Conservation (phyloP, 2,113 vertebrate genomes). For the Oenanthe melanoleuca region DNA sequence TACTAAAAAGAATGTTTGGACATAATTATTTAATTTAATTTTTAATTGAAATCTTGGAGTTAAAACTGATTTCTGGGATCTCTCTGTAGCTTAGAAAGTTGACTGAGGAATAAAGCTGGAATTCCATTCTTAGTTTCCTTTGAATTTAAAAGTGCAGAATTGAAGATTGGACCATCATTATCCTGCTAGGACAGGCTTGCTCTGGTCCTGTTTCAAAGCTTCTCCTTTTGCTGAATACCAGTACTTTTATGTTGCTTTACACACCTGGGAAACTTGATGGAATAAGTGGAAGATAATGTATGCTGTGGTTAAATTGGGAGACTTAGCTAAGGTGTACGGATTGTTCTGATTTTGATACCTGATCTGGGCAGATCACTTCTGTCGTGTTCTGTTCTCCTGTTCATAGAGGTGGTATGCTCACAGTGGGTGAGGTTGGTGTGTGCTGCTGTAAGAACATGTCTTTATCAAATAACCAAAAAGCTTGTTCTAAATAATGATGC, state of each 20-base stretch:
- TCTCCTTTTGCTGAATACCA: not conserved
- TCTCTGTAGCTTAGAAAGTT: not conserved
- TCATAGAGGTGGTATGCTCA: not conserved
- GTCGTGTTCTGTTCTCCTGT: not conserved
- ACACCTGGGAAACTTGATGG: not conserved
- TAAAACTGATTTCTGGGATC: not conserved
- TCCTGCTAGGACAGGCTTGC: not conserved
- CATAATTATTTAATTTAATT: not conserved
- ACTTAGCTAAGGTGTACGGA: not conserved
- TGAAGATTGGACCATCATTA: not conserved
- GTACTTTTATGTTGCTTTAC: not conserved
- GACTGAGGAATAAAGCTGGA: not conserved
- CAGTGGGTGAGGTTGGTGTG: not conserved
- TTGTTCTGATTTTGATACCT: not conserved
- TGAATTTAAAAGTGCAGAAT: not conserved
- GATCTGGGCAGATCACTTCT: not conserved
- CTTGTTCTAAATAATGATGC: not conserved
- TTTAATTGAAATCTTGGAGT: not conserved
- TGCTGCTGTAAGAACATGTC: not conserved
- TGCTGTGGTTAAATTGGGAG: not conserved
- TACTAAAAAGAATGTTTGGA: not conserved
- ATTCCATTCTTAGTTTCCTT: not conserved
- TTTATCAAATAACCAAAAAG: not conserved
- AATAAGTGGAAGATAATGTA: not conserved
- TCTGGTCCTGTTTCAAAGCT: not conserved